These are phyloP conservation scores for Montifringilla adamsi DNA, from an alignment of 2,113 vertebrate genomes.

Conservation along the genomic window DNA sequence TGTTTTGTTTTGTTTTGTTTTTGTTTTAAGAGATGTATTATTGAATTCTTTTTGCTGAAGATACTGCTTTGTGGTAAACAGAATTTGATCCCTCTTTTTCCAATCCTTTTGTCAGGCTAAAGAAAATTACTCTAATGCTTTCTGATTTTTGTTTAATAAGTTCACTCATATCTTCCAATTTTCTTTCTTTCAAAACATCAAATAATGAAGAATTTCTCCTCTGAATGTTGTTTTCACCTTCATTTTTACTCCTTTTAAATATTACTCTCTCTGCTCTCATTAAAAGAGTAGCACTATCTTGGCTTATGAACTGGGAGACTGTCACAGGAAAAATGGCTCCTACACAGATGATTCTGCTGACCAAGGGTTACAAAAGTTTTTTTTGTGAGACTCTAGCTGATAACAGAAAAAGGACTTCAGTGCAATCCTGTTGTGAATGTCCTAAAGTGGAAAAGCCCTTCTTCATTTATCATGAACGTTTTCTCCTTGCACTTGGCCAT, in stretches of 20 bases:
- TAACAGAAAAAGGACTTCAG: not conserved
- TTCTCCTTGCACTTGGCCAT: not conserved
- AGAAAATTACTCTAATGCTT: not conserved
- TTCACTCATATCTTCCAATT: not conserved
- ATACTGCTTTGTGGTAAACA: slow-evolving; percentile 11
- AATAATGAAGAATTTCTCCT: not conserved
- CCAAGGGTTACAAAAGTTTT: not conserved
- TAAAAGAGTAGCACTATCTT: not conserved
- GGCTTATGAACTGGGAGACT: not conserved
- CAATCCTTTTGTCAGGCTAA: not conserved
- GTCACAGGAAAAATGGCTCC: not conserved
- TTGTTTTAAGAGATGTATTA: not conserved
- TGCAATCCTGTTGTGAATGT: not conserved
- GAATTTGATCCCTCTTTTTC: not conserved
- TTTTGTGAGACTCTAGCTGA: not conserved
- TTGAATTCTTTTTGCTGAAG: slow-evolving; percentile 11
- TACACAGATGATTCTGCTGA: not conserved
- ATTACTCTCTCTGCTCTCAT: not conserved
- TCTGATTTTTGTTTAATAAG: not conserved
- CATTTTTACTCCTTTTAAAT: not conserved
- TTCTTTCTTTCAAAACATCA: not conserved
- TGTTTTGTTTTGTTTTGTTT: not conserved
- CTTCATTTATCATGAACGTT: not conserved
- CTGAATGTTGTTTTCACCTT: not conserved
- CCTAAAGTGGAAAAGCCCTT: not conserved